phyloP scores from a whole-genome alignment of 2,888 invertebrate species.

The Sphecodes monilicornis region DNA sequence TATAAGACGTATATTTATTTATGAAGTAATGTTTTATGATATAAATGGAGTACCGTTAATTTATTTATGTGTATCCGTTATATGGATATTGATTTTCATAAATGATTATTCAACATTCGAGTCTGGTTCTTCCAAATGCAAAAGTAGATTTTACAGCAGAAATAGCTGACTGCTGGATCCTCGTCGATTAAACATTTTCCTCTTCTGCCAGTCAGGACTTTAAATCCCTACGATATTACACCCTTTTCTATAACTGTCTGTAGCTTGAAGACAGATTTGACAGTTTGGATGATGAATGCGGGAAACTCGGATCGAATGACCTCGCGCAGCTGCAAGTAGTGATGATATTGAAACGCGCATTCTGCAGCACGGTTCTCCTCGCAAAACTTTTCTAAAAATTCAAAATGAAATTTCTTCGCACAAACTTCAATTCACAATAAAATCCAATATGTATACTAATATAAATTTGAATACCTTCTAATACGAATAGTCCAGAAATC shows the following conservation, averaged over 20 bases:
- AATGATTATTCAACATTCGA: neutral
- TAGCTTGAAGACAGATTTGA: neutral
- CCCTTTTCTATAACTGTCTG: neutral
- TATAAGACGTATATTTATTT: too few species aligned
- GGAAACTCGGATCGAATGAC: neutral
- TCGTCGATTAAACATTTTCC: neutral
- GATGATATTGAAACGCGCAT: neutral
- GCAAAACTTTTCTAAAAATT: neutral
- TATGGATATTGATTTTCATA: neutral
- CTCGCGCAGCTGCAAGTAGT: slow-evolving; percentile 1
- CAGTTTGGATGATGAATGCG: slow-evolving; percentile 8
- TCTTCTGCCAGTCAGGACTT: neutral
- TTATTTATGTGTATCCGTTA: too few species aligned
- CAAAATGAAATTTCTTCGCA: neutral
- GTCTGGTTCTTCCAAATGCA: neutral
- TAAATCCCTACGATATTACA: slow-evolving; percentile 12
- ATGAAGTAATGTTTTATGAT: neutral
- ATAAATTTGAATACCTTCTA: neutral
- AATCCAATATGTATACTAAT: neutral
- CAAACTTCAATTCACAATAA: neutral
- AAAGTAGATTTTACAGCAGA: neutral
- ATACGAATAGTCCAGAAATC: neutral
- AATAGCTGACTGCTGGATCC: neutral
- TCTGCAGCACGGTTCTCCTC: neutral
- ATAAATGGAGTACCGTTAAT: too few species aligned